Evolutionary conservation across 2,888 invertebrate species (phyloP).

Genomic region (Pharmacophagus antenor): DNA sequence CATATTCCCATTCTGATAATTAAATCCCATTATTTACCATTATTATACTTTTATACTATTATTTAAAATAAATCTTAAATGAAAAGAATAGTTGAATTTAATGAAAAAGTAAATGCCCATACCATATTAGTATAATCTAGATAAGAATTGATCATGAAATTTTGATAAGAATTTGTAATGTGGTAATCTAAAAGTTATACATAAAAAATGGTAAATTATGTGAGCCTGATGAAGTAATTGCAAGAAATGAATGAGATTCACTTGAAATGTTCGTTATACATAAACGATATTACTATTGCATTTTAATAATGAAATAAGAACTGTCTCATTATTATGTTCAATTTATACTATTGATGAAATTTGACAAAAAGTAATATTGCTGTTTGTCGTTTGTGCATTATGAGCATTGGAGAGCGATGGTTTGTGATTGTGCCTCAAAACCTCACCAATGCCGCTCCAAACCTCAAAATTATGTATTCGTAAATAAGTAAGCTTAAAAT

Average conservation of each 20-base stretch:
- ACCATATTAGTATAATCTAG: constrained; percentile 39
- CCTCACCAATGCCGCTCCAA: constrained; percentile 78
- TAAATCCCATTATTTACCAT: neutral
- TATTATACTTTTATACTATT: neutral
- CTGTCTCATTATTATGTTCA: neutral
- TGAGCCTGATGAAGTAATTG: constrained; percentile 56
- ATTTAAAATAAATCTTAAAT: neutral
- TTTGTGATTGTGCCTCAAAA: constrained; percentile 75
- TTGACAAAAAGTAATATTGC: constrained; percentile 14
- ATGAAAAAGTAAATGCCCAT: constrained; percentile 38
- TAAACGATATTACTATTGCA: constrained; percentile 40
- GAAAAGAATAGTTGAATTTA: neutral
- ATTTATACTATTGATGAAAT: neutral
- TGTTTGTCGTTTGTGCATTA: constrained; percentile 60
- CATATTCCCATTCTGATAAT: neutral
- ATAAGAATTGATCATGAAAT: constrained; percentile 36
- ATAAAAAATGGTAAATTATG: constrained; percentile 56
- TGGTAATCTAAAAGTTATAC: constrained; percentile 37
- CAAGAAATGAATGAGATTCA: constrained; percentile 59
- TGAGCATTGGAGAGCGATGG: constrained; percentile 74
- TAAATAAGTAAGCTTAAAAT: constrained; percentile 62
- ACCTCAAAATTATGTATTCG: constrained; percentile 77
- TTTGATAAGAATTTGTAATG: constrained; percentile 35
- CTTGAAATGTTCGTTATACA: constrained; percentile 66
- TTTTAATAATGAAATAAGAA: constrained; percentile 5